Evolutionary conservation across 2,797 vertebrate genomes (phyloP).

Genomic region (Spizella passerina): DNA sequence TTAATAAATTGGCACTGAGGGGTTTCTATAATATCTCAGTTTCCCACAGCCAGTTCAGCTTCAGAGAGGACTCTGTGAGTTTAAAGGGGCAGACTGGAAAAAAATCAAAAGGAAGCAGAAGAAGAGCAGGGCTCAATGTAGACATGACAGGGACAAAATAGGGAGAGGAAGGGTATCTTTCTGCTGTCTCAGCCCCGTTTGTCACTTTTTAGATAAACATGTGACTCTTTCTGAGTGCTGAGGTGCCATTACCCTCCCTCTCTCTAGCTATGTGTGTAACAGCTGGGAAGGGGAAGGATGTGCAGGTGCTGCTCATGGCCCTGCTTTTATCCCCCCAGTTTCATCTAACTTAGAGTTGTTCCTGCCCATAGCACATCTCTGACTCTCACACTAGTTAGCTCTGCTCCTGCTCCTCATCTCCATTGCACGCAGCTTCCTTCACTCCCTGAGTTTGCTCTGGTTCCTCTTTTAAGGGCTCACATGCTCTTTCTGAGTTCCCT

Average conservation of each 20-base stretch:
- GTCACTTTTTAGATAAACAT: background rate
- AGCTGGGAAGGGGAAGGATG: background rate
- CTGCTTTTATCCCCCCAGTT: background rate
- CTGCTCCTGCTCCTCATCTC: background rate
- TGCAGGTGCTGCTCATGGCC: background rate
- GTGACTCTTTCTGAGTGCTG: background rate
- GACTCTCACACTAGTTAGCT: background rate
- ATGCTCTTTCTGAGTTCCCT: background rate
- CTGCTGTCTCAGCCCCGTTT: background rate
- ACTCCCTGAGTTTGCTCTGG: accelerated
- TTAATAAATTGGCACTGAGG: slow-evolving; percentile 40
- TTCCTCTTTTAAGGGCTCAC: background rate
- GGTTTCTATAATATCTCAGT: slow-evolving; percentile 12
- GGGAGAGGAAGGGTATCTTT: background rate
- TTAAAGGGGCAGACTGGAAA: background rate
- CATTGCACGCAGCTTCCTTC: background rate
- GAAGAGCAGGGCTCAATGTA: background rate
- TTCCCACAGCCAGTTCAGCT: background rate
- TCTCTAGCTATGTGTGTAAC: accelerated
- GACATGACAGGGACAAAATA: background rate
- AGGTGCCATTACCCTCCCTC: background rate
- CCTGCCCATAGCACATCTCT: background rate
- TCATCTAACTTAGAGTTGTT: background rate
- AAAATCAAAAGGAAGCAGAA: background rate
- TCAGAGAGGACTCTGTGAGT: background rate